Conservation (phyloP, 2,797 vertebrate genomes). For the Carduelis carduelis region DNA sequence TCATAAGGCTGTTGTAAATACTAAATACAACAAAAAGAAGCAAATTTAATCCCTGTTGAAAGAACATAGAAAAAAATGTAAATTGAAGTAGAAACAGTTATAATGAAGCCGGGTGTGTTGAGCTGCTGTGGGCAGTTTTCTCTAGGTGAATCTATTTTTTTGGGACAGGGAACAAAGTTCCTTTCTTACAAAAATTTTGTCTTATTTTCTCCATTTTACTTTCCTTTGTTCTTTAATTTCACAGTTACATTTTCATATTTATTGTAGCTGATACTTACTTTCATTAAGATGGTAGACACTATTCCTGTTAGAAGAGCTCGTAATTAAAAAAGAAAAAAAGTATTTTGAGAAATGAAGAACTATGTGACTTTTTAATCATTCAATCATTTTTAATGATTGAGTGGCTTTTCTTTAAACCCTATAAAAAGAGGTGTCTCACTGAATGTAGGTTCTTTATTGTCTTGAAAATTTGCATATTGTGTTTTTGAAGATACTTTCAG, state of each 20-base stretch:
- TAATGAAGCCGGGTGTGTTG: not conserved
- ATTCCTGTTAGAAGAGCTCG: not conserved
- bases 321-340: not conserved
- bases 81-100: not conserved
- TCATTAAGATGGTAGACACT: not conserved
- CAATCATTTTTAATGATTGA: not conserved
- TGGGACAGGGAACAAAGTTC: not conserved
- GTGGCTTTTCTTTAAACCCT: not conserved
- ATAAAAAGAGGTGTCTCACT: not conserved
- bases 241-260: not conserved
- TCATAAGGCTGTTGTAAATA: not conserved
- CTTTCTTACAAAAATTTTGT: not conserved
- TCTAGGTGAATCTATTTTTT: not conserved
- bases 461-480: not conserved
- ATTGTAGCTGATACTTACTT: not conserved
- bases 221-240: not conserved
- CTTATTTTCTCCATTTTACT: not conserved
- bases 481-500: not conserved
- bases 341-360: not conserved
- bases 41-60: not conserved
- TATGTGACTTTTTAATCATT: not conserved
- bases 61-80: not conserved
- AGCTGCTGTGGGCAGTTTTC: not conserved
- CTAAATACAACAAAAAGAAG: not conserved
- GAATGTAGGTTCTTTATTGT: not conserved